A percentile compares a stretch with the other conserved stretches of the same genome.
These are phyloP conservation scores for Mercenaria mercenaria DNA, from an alignment of 1,140 invertebrate genomes.

Conservation along the genomic window DNA sequence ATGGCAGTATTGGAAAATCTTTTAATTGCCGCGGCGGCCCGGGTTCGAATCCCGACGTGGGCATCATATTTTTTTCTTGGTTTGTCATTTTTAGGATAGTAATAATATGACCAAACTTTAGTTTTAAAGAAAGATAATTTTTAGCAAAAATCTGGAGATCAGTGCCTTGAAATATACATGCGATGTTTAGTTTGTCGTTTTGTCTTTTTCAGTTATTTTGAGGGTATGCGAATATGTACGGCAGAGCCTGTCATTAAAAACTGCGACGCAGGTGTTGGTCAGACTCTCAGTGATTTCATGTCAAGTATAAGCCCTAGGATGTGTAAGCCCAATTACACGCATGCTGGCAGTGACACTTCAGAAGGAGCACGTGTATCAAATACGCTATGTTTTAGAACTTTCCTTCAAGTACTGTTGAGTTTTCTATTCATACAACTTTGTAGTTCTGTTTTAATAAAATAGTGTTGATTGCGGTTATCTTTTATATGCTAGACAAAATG, in stretches of 20 bases:
- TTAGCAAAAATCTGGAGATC: too few relatives aligned
- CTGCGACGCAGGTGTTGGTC: background rate
- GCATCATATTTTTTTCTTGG: too few relatives aligned
- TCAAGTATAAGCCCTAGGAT: background rate
- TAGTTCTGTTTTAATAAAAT: too few relatives aligned
- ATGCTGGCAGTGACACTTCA: background rate
- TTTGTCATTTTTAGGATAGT: too few relatives aligned
- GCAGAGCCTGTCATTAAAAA: background rate
- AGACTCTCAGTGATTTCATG: background rate
- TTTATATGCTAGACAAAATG: too few relatives aligned
- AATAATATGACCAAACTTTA: too few relatives aligned
- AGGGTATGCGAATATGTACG: slow-evolving; percentile 14
- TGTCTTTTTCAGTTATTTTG: slow-evolving; percentile 23
- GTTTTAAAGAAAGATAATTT: too few relatives aligned
- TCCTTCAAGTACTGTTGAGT: background rate
- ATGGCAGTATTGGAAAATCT: too few relatives aligned
- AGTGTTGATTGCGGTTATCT: too few relatives aligned
- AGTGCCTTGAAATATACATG: too few relatives aligned
- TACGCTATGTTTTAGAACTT: background rate
- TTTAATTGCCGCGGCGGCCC: too few relatives aligned
- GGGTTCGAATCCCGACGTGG: too few relatives aligned
- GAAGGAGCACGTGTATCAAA: background rate
- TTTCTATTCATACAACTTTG: background rate
- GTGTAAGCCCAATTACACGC: background rate
- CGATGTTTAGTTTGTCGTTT: background rate